A percentile compares a stretch with the other conserved stretches of the same genome.
phyloP scores from a whole-genome alignment of 2,113 vertebrate species.

The Tricholaema leucomelas region DNA sequence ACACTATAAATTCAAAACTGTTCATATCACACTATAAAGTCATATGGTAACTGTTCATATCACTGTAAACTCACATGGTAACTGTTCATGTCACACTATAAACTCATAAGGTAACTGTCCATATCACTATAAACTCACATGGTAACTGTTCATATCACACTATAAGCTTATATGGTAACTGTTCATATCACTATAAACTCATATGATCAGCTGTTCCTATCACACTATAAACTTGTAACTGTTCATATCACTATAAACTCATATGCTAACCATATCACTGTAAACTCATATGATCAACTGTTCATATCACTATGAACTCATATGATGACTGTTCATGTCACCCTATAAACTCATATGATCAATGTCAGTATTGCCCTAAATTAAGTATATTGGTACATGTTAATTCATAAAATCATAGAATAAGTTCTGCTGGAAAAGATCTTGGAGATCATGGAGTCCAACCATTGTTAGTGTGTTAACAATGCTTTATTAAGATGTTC shows the following conservation, averaged over 20 bases:
- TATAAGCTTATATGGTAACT: neutral
- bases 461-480: neutral
- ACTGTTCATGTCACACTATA: neutral
- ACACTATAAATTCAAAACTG: too few species aligned
- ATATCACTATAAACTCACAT: neutral
- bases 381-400: neutral
- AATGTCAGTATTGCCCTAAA: conserved; percentile 13
- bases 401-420: neutral
- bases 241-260: conserved; percentile 4
- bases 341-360: conserved; percentile 1
- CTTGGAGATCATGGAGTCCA: too few species aligned
- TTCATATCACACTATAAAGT: too few species aligned
- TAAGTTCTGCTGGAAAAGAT: too few species aligned
- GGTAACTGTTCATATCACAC: neutral
- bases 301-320: neutral
- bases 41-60: neutral
- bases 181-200: neutral
- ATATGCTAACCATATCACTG: neutral
- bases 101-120: neutral
- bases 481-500: neutral
- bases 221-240: neutral
- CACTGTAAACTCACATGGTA: too few species aligned
- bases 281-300: neutral
- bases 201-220: neutral
- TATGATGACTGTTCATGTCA: neutral